These are phyloP conservation scores for Drosophila prostipennis DNA, from an alignment of 2,888 invertebrate species.

Conservation along the genomic window DNA sequence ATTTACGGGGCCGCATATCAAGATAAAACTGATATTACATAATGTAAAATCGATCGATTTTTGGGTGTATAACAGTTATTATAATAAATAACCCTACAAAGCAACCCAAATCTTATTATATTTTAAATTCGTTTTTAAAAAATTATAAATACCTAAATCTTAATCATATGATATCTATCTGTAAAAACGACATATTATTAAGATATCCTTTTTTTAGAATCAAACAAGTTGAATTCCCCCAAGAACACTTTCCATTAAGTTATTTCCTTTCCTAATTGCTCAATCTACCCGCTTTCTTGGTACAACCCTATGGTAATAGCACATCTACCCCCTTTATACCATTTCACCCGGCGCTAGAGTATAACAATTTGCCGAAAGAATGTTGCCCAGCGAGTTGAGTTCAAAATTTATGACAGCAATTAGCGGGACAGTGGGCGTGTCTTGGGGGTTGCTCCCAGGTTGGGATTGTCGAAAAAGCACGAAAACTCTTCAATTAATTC, in stretches of 20 bases:
- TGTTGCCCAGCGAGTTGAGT: constrained; percentile 41
- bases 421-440: constrained; percentile 57
- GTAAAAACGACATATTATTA: not conserved
- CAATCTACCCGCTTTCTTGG: not conserved
- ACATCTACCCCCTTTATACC: constrained; percentile 20
- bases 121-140: no score
- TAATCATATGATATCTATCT: not conserved
- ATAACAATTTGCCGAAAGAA: constrained; percentile 31
- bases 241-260: constrained; percentile 2
- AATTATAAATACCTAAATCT: not conserved
- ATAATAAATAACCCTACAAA: no score
- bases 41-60: no score
- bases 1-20: no score
- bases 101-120: no score
- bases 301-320: constrained; percentile 5
- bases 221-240: not conserved
- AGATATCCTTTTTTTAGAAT: not conserved
- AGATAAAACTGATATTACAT: no score
- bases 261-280: constrained; percentile 2
- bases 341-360: constrained; percentile 2
- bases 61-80: no score
- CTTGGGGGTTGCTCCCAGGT: constrained; percentile 26
- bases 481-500: constrained; percentile 70
- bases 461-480: constrained; percentile 16
- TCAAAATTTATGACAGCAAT: constrained; percentile 73